These are phyloP conservation scores for Potamilus streckersoni DNA, from an alignment of 1,140 invertebrate species.

Conservation along the genomic window DNA sequence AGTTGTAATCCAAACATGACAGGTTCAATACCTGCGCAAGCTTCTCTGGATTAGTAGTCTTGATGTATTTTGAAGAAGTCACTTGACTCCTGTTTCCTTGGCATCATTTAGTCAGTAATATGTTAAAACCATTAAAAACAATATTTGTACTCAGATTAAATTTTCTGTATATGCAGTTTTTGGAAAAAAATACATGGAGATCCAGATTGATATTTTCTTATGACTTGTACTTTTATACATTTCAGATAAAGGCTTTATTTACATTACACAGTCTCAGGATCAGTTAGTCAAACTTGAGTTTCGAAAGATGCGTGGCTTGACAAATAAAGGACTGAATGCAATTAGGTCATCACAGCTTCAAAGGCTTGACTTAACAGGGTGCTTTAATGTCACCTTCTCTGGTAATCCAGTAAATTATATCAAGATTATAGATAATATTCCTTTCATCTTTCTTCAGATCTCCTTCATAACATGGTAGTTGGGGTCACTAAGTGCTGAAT, in stretches of 20 bases:
- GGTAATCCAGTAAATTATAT: constrained; percentile 24
- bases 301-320: constrained; percentile 38
- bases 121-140: too few species aligned
- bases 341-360: constrained; percentile 36
- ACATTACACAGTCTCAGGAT: constrained; percentile 40
- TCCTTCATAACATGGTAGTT: too few species aligned
- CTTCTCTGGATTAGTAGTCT: too few species aligned
- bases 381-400: constrained; percentile 30
- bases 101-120: too few species aligned
- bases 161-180: not conserved
- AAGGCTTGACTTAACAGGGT: constrained; percentile 34
- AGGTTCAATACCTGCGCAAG: too few species aligned
- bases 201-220: not conserved
- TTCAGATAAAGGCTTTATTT: constrained; percentile 49
- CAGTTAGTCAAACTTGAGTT: constrained; percentile 43
- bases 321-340: constrained; percentile 29
- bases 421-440: too few species aligned
- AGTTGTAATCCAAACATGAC: too few species aligned
- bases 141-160: too few species aligned
- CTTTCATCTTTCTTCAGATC: too few species aligned
- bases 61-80: too few species aligned
- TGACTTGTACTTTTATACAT: not conserved
- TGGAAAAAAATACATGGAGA: not conserved
- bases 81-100: too few species aligned
- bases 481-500: too few species aligned